Conservation (phyloP, 1,140 invertebrate species). For the Tigriopus japonicus region DNA sequence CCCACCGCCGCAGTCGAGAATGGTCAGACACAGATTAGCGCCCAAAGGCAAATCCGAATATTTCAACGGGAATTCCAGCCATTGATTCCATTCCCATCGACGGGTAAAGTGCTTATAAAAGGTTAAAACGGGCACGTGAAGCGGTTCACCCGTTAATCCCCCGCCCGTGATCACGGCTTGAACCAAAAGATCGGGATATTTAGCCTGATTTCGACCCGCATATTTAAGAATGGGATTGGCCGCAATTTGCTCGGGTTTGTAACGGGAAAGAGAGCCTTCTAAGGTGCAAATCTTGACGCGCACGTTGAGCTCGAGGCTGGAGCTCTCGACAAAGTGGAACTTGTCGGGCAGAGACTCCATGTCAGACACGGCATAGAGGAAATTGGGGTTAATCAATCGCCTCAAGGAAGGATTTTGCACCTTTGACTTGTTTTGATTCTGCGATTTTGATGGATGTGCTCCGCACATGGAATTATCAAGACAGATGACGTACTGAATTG, state of each 20-base stretch:
- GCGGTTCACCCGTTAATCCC: conserved; percentile 42
- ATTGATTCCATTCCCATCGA: conserved; percentile 96
- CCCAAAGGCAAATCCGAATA: conserved; percentile 79
- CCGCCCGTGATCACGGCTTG: conserved; percentile 47
- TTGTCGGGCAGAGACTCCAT: not conserved
- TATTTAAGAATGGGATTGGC: conserved; percentile 74
- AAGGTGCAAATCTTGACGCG: conserved; percentile 90
- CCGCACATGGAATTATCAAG: too few species aligned
- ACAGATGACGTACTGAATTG: too few species aligned
- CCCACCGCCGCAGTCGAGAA: conserved; percentile 18
- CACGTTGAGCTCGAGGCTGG: conserved; percentile 59
- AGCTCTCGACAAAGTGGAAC: conserved; percentile 54
- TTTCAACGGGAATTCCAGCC: conserved; percentile 74
- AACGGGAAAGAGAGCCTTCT: conserved; percentile 65
- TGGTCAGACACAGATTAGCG: conserved; percentile 69
- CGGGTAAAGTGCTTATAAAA: conserved; percentile 82
- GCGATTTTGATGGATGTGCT: too few species aligned
- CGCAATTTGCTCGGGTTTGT: conserved; percentile 67
- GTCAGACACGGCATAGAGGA: too few species aligned
- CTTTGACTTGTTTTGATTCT: too few species aligned
- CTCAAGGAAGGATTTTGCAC: too few species aligned
- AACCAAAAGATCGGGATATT: conserved; percentile 13
- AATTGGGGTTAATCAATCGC: too few species aligned
- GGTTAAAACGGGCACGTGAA: conserved; percentile 72
- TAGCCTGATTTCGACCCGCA: conserved; percentile 63